Conservation (phyloP, 2,797 vertebrate species). For the Poeciliopsis presidionis region DNA sequence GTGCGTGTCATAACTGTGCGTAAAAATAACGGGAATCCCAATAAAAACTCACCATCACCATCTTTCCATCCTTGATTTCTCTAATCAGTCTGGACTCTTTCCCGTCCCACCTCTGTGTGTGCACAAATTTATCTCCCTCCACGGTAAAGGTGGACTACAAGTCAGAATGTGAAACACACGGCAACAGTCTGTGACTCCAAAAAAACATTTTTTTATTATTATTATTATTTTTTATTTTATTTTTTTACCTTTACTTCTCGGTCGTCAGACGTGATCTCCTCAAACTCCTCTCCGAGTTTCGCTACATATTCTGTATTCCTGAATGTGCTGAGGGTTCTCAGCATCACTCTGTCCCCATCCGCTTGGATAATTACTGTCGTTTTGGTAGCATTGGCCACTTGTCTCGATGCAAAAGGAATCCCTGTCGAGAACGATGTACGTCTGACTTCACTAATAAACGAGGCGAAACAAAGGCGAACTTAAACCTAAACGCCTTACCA, state of each 20-base stretch:
- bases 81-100: constrained; percentile 93
- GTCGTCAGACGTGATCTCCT: constrained; percentile 92
- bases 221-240: no score
- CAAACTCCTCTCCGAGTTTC: constrained; percentile 95
- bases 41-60: constrained; percentile 90
- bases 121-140: constrained; percentile 90
- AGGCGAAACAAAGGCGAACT: background rate
- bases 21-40: background rate
- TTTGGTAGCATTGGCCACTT: constrained; percentile 94
- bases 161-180: constrained; percentile 11
- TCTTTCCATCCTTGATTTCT: constrained; percentile 93
- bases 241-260: constrained; percentile 91
- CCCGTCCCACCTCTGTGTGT: constrained; percentile 94
- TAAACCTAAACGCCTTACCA: constrained; percentile 71
- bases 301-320: constrained; percentile 93
- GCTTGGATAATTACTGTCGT: constrained; percentile 90
- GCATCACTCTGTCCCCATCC: constrained; percentile 89
- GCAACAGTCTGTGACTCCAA: background rate
- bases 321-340: constrained; percentile 93
- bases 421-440: constrained; percentile 71
- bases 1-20: background rate
- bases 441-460: background rate
- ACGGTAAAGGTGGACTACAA: constrained; percentile 88
- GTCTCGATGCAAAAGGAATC: constrained; percentile 92
- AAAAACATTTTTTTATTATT: background rate